Percentiles rank a stretch among this genome's conserved stretches.
Conservation (phyloP, 2,888 invertebrate genomes). For the Parnassius mnemosyne region DNA sequence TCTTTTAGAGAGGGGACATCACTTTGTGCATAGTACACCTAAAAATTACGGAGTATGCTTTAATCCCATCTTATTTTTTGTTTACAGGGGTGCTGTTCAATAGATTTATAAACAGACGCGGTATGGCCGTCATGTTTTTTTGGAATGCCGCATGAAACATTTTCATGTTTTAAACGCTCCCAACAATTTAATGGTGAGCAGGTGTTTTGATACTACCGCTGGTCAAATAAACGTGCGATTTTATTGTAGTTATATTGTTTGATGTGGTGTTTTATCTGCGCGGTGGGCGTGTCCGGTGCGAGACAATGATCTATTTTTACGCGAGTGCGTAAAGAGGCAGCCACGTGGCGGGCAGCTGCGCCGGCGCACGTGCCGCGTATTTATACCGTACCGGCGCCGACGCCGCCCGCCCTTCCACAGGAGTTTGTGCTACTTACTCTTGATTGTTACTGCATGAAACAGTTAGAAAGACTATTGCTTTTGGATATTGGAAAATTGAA, state of each 20-base stretch:
- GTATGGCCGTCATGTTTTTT: not conserved
- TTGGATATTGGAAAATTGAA: not conserved
- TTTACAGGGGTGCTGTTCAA: not conserved
- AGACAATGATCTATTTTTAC: constrained; percentile 79
- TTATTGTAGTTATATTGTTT: constrained; percentile 60
- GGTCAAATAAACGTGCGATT: constrained; percentile 63
- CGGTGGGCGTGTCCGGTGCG: constrained; percentile 65
- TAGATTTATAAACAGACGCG: not conserved
- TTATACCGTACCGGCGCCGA: constrained; percentile 64
- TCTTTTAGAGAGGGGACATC: constrained; percentile 53
- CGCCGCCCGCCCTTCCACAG: constrained; percentile 45
- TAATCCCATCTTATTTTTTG: not conserved
- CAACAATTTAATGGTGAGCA: constrained; percentile 32
- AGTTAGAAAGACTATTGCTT: not conserved
- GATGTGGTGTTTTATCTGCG: constrained; percentile 77
- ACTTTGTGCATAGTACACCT: constrained; percentile 39
- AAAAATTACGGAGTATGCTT: constrained; percentile 21
- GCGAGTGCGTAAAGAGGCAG: constrained; percentile 64
- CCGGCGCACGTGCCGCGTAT: constrained; percentile 73
- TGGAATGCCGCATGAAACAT: constrained; percentile 9
- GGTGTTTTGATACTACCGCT: constrained; percentile 46
- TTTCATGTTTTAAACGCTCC: constrained; percentile 21
- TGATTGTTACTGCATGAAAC: constrained; percentile 5
- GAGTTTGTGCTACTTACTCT: constrained; percentile 26
- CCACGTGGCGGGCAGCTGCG: constrained; percentile 79